A percentile compares a stretch with the other conserved stretches of the same genome.
phyloP scores from a whole-genome alignment of 2,113 vertebrate genomes.

The Bubalus kerabau region DNA sequence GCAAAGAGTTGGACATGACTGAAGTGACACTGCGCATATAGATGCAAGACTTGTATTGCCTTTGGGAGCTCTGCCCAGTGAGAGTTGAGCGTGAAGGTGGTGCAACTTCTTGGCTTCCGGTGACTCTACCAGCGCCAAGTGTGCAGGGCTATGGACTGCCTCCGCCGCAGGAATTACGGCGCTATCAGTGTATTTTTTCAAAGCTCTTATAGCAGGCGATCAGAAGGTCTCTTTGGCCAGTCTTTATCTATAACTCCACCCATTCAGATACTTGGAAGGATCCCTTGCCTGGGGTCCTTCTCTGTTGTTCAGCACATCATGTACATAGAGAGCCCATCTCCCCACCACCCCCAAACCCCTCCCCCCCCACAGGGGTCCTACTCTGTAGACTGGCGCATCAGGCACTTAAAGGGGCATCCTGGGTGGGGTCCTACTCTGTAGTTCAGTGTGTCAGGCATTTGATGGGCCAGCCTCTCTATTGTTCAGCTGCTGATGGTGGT shows the following conservation, averaged over 20 bases:
- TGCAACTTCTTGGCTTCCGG: background rate
- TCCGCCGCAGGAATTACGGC: fast-evolving
- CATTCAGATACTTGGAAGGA: background rate
- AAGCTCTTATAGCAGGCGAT: background rate
- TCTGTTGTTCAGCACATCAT: background rate
- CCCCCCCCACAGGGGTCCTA: no score
- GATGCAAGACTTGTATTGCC: background rate
- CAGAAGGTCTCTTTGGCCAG: background rate
- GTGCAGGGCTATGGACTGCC: background rate
- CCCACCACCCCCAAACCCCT: no score
- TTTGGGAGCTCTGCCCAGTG: background rate
- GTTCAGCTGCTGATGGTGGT: background rate
- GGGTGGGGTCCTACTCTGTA: background rate
- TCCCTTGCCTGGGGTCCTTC: background rate
- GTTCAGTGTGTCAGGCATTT: background rate
- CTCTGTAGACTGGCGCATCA: no score
- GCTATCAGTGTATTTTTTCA: background rate
- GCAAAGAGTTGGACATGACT: background rate
- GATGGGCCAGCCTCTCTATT: background rate
- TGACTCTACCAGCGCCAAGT: background rate
- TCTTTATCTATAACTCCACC: background rate
- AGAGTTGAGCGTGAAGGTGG: background rate
- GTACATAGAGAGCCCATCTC: background rate
- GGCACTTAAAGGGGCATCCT: no score
- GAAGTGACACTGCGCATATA: fast-evolving